Conservation (phyloP, 2,888 invertebrate genomes). For the Parthenolecanium corni region DNA sequence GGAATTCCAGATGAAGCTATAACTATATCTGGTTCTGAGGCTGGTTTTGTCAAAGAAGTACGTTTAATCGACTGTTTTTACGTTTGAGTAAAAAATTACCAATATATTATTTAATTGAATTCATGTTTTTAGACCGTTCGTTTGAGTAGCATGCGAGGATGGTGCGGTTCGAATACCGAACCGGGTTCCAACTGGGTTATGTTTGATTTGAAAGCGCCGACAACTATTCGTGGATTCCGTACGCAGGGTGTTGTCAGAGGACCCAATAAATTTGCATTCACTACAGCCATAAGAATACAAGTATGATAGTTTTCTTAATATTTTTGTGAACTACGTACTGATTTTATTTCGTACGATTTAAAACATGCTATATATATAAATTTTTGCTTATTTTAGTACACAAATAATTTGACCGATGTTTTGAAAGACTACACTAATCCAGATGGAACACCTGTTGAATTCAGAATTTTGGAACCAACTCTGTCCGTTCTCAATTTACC, state of each 20-base stretch:
- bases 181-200: constrained; percentile 81
- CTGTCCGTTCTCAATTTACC: constrained; percentile 83
- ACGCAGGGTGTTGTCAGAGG: constrained; percentile 76
- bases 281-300: constrained; percentile 72
- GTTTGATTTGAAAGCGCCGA: constrained; percentile 76
- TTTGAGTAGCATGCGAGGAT: constrained; percentile 68
- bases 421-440: constrained; percentile 87
- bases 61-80: constrained; percentile 30
- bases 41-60: constrained; percentile 70
- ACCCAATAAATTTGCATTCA: constrained; percentile 75
- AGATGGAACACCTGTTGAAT: constrained; percentile 85
- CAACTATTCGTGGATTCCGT: constrained; percentile 77
- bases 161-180: constrained; percentile 80
- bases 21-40: constrained; percentile 67
- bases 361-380: too few relatives aligned
- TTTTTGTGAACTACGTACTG: constrained; percentile 5
- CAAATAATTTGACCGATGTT: constrained; percentile 74
- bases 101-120: not conserved
- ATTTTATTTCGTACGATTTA: constrained; percentile 18
- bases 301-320: constrained; percentile 31
- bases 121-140: constrained; percentile 55
- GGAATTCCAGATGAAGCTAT: constrained; percentile 85
- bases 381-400: constrained; percentile 50
- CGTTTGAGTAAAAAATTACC: not conserved
- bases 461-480: constrained; percentile 76